A percentile compares a stretch with the other conserved stretches of the same genome.
Conservation (phyloP, 2,888 invertebrate genomes). For the Aphodius sticticus region DNA sequence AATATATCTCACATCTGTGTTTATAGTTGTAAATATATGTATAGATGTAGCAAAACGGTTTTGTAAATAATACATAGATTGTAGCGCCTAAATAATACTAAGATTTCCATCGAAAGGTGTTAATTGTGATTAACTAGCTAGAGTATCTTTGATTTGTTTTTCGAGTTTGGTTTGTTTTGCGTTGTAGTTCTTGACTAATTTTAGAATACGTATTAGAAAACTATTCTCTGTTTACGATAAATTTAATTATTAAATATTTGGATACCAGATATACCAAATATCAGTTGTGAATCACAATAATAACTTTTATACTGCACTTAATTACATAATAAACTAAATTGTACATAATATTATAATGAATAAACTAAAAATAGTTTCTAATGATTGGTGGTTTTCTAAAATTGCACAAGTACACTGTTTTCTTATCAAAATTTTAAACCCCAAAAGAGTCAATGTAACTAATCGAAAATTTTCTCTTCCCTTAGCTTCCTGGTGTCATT, state of each 20-base stretch:
- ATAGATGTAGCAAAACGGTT: background rate
- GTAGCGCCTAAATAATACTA: background rate
- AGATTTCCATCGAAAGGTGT: background rate
- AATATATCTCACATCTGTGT: conserved; percentile 6
- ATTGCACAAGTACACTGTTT: background rate
- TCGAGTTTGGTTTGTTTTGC: background rate
- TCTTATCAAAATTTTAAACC: background rate
- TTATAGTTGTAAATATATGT: background rate
- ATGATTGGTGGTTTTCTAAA: background rate
- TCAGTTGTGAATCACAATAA: background rate
- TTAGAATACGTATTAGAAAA: background rate
- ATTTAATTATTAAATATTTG: background rate
- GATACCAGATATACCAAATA: background rate
- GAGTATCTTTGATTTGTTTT: background rate
- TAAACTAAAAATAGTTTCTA: background rate
- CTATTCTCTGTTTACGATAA: background rate
- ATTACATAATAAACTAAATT: background rate
- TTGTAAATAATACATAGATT: background rate
- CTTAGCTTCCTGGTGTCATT: conserved; percentile 96
- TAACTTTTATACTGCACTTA: background rate
- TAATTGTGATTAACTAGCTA: conserved; percentile 9
- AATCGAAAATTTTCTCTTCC: background rate
- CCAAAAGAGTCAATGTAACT: background rate
- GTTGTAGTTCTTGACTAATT: background rate
- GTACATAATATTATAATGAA: background rate